A percentile compares a stretch with the other conserved stretches of the same genome.
These are phyloP conservation scores for Drosophila elegans DNA, from an alignment of 1,140 invertebrate genomes.

Conservation along the genomic window DNA sequence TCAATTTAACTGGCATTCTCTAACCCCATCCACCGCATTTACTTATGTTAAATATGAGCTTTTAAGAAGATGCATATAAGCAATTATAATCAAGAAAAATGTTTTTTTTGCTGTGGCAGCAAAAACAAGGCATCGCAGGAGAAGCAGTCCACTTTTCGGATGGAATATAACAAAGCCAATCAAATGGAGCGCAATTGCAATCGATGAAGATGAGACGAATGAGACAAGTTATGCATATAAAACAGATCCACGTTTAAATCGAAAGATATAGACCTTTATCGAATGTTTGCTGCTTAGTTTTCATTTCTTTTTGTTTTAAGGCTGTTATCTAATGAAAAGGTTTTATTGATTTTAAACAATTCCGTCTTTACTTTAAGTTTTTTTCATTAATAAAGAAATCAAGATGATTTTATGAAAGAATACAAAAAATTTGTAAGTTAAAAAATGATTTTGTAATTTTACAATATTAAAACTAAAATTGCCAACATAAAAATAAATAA, in stretches of 20 bases:
- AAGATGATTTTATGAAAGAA: too few relatives aligned
- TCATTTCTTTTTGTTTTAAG: too few relatives aligned
- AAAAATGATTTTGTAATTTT: too few relatives aligned
- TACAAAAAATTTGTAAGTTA: too few relatives aligned
- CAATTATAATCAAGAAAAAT: slow-evolving; percentile 12
- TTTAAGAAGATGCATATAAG: not conserved
- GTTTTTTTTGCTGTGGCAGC: not conserved
- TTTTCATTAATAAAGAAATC: too few relatives aligned
- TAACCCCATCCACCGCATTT: slow-evolving; percentile 9
- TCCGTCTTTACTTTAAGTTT: too few relatives aligned
- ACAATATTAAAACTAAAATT: too few relatives aligned
- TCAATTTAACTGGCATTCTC: slow-evolving; percentile 57
- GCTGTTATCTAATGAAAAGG: too few relatives aligned
- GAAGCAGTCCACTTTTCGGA: not conserved
- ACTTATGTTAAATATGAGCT: slow-evolving; percentile 35
- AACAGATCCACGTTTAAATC: too few relatives aligned
- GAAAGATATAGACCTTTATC: not conserved
- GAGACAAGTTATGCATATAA: not conserved
- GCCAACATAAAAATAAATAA: too few relatives aligned
- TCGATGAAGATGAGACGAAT: not conserved
- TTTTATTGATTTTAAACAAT: too few relatives aligned
- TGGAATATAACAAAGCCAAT: slow-evolving; percentile 18
- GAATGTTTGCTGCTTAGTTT: not conserved
- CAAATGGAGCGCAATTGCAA: slow-evolving; percentile 11
- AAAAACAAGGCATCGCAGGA: not conserved